These are phyloP conservation scores for Petrocephalus zakoni DNA, from an alignment of 2,113 vertebrate species.

Conservation along the genomic window DNA sequence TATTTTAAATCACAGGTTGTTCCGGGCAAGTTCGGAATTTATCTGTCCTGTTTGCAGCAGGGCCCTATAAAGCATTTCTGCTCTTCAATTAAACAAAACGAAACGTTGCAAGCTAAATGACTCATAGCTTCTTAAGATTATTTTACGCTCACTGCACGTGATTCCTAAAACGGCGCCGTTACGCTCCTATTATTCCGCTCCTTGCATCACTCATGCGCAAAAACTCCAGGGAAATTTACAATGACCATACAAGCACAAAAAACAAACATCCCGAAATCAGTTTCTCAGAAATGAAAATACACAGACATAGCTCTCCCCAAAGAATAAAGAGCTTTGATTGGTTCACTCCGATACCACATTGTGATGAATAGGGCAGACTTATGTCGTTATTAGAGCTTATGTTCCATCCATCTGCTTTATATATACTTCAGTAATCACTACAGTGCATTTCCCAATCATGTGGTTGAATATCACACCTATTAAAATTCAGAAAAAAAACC, in stretches of 20 bases:
- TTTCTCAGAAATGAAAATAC: not conserved
- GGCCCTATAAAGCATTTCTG: not conserved
- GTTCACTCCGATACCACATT: not conserved
- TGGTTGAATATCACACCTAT: not conserved
- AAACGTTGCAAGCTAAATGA: not conserved
- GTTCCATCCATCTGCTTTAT: not conserved
- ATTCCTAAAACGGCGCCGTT: not conserved
- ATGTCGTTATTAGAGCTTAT: not conserved
- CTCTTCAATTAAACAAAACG: not conserved
- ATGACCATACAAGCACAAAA: not conserved
- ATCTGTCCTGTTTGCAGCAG: not conserved
- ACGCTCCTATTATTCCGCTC: not conserved
- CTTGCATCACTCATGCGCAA: not conserved
- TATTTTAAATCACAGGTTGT: not conserved
- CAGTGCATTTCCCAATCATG: not conserved
- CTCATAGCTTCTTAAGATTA: not conserved
- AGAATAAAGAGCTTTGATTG: not conserved
- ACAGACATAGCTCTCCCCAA: not conserved
- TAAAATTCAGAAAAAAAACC: not conserved
- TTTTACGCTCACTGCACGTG: not conserved
- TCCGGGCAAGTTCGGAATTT: not conserved
- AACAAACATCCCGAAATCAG: not conserved
- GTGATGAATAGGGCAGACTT: not conserved
- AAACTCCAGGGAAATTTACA: constrained; percentile 6
- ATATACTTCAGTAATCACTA: not conserved